phyloP scores from a whole-genome alignment of 2,113 vertebrate genomes.

The Tachysurus vachellii region DNA sequence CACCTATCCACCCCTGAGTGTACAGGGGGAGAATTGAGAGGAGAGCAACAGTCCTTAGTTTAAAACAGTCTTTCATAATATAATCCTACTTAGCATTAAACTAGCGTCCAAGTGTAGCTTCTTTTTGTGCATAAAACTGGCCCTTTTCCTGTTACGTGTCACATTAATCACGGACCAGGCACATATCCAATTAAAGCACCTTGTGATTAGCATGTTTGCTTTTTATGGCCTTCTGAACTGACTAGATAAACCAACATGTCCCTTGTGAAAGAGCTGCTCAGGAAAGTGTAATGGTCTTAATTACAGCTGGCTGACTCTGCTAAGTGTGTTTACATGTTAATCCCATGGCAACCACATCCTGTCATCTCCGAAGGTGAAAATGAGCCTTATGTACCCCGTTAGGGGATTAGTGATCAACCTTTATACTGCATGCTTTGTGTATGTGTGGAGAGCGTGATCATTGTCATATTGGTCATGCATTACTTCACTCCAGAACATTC shows the following conservation, averaged over 20 bases:
- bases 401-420: background rate
- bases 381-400: background rate
- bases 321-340: slow-evolving; percentile 19
- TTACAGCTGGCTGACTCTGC: background rate
- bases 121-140: background rate
- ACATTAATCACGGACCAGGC: background rate
- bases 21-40: slow-evolving; percentile 17
- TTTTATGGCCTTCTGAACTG: background rate
- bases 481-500: background rate
- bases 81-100: background rate
- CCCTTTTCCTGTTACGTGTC: background rate
- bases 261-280: background rate
- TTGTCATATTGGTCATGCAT: background rate
- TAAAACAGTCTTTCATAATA: background rate
- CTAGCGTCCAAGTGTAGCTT: background rate
- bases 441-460: background rate
- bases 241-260: background rate
- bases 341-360: slow-evolving; percentile 17
- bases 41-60: background rate
- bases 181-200: background rate
- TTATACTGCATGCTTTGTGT: background rate
- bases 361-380: background rate
- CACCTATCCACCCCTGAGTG: too few species aligned
- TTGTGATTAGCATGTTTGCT: background rate
- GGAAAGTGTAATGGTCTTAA: background rate